Conservation (phyloP, 2,797 vertebrate species). For the Molossus molossus region DNA sequence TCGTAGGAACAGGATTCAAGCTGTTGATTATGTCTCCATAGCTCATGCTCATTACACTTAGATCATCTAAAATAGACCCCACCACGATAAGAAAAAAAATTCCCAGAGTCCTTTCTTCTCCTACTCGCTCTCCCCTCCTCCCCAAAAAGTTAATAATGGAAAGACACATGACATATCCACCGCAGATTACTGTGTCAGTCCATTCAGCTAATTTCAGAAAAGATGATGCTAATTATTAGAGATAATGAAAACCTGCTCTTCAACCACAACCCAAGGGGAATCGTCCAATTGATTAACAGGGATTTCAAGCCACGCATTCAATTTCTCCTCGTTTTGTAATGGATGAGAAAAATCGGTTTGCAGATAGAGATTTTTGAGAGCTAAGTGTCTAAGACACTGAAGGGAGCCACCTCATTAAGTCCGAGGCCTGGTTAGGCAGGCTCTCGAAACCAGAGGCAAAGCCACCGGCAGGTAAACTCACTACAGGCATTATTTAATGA, state of each 20-base stretch:
- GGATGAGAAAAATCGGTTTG: conserved; percentile 84
- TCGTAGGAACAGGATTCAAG: conserved; percentile 4
- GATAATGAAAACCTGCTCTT: conserved; percentile 84
- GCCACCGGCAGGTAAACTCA: conserved; percentile 87
- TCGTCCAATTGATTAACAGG: conserved; percentile 84
- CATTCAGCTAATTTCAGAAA: conserved; percentile 84
- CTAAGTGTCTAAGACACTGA: conserved; percentile 82
- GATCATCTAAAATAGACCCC: conserved; percentile 39
- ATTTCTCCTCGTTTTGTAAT: conserved; percentile 75
- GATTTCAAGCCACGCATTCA: conserved; percentile 78
- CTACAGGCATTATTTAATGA: conserved; percentile 86
- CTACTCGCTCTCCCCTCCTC: conserved; percentile 25
- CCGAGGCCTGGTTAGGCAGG: conserved; percentile 77
- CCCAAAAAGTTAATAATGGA: conserved; percentile 81
- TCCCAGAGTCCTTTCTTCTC: conserved; percentile 57
- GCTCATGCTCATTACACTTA: background rate
- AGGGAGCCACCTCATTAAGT: conserved; percentile 84
- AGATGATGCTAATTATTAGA: conserved; percentile 85
- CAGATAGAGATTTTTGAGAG: conserved; percentile 83
- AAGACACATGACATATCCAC: conserved; percentile 70
- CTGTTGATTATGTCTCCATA: conserved; percentile 44
- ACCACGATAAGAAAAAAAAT: conserved; percentile 64
- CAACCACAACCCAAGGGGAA: conserved; percentile 79
- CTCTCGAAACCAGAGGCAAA: conserved; percentile 87
- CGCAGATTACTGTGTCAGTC: conserved; percentile 73